Conservation (phyloP, 2,113 vertebrate species). For the Paradoxurus hermaphroditus region DNA sequence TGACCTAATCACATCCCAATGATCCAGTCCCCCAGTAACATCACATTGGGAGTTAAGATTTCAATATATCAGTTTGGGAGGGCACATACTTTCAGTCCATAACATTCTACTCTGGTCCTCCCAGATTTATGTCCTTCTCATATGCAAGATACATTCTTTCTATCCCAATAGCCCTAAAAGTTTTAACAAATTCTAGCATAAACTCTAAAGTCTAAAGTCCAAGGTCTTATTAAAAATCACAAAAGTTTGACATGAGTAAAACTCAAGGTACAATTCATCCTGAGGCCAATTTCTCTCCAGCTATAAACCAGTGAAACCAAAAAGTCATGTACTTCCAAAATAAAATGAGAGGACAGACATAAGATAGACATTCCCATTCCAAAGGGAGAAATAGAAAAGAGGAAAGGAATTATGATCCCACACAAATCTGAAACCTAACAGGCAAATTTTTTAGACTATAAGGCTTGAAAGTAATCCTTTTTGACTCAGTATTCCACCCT, state of each 20-base stretch:
- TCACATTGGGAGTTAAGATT: neutral
- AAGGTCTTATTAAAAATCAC: neutral
- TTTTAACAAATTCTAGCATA: neutral
- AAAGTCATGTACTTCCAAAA: neutral
- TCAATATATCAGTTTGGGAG: neutral
- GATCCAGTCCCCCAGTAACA: neutral
- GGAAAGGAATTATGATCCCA: neutral
- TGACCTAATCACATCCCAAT: neutral
- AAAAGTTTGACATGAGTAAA: neutral
- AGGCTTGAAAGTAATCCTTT: neutral
- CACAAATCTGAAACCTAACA: neutral
- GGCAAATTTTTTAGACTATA: neutral
- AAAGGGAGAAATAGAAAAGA: neutral
- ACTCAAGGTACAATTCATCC: neutral
- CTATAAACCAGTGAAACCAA: neutral
- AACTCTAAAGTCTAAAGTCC: neutral
- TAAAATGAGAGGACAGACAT: neutral
- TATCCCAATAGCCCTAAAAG: neutral
- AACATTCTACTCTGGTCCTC: neutral
- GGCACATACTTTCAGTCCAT: neutral
- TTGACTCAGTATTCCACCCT: neutral
- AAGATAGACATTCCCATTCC: neutral
- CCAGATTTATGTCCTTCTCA: neutral
- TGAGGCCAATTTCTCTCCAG: neutral
- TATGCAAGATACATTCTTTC: neutral